A percentile compares a stretch with the other conserved stretches of the same genome.
These are phyloP conservation scores for Lordiphosa fenestrarum DNA, from an alignment of 2,888 invertebrate species.

Conservation along the genomic window DNA sequence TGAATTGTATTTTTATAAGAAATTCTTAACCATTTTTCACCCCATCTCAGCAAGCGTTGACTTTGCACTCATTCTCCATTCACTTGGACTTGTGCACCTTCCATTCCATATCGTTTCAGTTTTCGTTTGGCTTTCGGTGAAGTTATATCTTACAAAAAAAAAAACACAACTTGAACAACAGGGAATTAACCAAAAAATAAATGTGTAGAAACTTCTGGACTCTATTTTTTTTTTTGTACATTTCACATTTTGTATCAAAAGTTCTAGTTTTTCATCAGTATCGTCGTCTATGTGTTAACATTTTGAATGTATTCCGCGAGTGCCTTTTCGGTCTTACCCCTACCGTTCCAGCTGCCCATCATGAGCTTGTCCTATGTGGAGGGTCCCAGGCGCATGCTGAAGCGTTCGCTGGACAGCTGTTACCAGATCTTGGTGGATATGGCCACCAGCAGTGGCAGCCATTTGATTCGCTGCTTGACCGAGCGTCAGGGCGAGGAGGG, in stretches of 20 bases:
- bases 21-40: too few species aligned
- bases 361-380: constrained; percentile 1
- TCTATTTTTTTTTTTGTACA: neutral
- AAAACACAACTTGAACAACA: neutral
- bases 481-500: neutral
- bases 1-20: too few species aligned
- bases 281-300: too few species aligned
- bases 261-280: neutral
- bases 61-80: neutral
- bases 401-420: too few species aligned
- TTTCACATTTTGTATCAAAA: neutral
- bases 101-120: neutral
- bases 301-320: neutral
- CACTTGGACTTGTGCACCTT: too few species aligned
- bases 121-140: constrained; percentile 9
- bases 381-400: neutral
- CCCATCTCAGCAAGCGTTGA: neutral
- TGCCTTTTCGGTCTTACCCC: neutral
- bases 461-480: neutral
- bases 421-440: neutral
- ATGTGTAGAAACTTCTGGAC: neutral
- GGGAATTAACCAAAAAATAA: neutral
- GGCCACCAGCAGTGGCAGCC: neutral
- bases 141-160: constrained; percentile 2
- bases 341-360: neutral